Conservation (phyloP, 2,888 invertebrate genomes). For the Therioaphis trifolii region DNA sequence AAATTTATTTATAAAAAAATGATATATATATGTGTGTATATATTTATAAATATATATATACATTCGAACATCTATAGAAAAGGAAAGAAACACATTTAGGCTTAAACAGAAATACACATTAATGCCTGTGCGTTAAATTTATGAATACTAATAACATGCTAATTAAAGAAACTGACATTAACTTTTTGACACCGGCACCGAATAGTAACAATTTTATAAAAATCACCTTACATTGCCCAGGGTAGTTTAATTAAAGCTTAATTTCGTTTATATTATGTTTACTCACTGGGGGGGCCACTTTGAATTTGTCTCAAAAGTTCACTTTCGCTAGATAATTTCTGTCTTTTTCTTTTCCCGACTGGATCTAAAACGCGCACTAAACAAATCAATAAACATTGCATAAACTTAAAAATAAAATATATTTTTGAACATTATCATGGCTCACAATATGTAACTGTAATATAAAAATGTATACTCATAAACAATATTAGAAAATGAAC, state of each 20-base stretch:
- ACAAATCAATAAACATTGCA: conserved; percentile 68
- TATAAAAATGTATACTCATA: conserved; percentile 65
- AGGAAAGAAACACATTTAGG: conserved; percentile 43
- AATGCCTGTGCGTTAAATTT: conserved; percentile 6
- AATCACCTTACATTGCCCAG: conserved; percentile 55
- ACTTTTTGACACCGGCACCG: conserved; percentile 60
- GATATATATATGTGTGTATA: not conserved
- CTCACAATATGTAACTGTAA: conserved; percentile 63
- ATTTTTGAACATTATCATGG: conserved; percentile 58
- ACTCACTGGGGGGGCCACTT: conserved; percentile 62
- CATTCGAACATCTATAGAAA: conserved; percentile 26
- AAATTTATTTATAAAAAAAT: not conserved
- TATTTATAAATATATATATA: conserved; percentile 4
- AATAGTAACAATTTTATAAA: conserved; percentile 45
- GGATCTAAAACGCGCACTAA: conserved; percentile 71
- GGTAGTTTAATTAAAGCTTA: conserved; percentile 46
- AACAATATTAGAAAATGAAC: conserved; percentile 65
- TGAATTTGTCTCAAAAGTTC: conserved; percentile 48
- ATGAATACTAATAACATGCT: conserved; percentile 52
- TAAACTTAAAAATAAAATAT: conserved; percentile 60
- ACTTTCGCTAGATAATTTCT: conserved; percentile 68
- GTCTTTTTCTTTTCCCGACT: conserved; percentile 74
- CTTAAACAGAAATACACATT: conserved; percentile 7
- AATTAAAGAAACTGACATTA: conserved; percentile 51
- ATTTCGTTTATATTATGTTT: conserved; percentile 58